Conservation (phyloP, 2,113 vertebrate genomes). For the Cottus gobio region DNA sequence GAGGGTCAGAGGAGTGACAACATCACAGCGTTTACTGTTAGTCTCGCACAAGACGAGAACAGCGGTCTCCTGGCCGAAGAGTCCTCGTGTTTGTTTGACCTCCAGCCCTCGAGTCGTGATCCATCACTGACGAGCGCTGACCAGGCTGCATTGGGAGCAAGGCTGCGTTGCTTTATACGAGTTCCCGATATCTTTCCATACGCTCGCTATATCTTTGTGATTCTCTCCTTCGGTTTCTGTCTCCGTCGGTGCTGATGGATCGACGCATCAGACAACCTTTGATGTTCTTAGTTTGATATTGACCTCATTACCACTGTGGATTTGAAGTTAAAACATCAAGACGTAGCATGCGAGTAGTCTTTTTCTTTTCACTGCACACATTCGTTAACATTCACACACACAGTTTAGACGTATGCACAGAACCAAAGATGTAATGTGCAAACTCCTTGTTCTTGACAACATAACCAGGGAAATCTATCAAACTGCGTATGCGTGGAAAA, state of each 20-base stretch:
- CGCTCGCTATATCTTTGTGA: not conserved
- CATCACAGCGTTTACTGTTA: too few species aligned
- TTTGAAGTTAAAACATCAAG: conserved; percentile 19
- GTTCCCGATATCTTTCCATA: not conserved
- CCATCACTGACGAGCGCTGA: not conserved
- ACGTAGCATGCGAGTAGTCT: not conserved
- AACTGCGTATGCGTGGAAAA: not conserved
- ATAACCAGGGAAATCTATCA: not conserved
- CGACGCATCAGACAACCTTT: conserved; percentile 15
- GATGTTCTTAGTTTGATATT: conserved; percentile 12
- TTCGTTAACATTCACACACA: not conserved
- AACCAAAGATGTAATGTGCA: not conserved
- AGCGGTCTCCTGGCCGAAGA: too few species aligned
- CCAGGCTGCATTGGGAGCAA: not conserved
- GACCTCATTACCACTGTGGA: conserved; percentile 12
- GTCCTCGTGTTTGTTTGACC: too few species aligned
- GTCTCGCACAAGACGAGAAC: too few species aligned
- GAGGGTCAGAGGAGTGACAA: not conserved
- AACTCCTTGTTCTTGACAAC: not conserved
- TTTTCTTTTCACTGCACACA: not conserved
- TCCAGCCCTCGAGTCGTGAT: not conserved
- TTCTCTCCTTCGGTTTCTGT: not conserved
- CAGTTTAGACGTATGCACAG: not conserved
- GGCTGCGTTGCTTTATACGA: not conserved
- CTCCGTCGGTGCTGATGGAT: not conserved